Evolutionary conservation across 2,113 vertebrate species (phyloP), one percentile per base, ranked within the genome.

Genomic region (Hemiprocne comata): DNA sequence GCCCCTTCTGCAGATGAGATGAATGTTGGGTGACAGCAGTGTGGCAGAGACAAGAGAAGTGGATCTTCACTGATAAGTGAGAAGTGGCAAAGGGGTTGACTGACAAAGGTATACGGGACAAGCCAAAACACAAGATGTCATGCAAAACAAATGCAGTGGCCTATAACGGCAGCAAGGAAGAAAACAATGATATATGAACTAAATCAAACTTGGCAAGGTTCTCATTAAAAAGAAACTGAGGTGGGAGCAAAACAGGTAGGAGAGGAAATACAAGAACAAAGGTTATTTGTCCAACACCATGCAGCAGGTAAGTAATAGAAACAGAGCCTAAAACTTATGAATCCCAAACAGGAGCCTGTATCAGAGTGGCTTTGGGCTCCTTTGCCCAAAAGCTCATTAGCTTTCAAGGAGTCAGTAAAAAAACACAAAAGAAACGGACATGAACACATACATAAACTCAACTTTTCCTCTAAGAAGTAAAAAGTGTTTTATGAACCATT

Each of bases 391-490:
- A 85, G 42, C 66, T 54, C 51, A 15, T 58, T 36, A 44, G 17
- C 17, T 85, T 75, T 67, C 34, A 83, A 10, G n/a, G 26, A 36
- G 8, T 13, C 34, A 51, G 14, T 53, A 17, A 67, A 78, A 69
- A 11, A 48, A 72, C 12, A n/a, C 4, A 44, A 87, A 73, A 79
- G 23, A 66, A 93, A 67, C 42, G 62, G 42, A 18, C 6, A 26
- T 1, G 2, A 44, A 57, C 1, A 54, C 13, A 38, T 8, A 15
- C 1, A 54, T 9, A 28, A 74, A 84, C 31, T 0, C n/a, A 6
- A 9, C 10, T 70, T 87, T 64, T 26, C 9, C 7, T 57, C 70
- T 44, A 69, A 51, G 31, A 38, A 50, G 8, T 34, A 44, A 67
- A 44, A 64, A 40, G 8, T 46, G 9, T 9, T 70, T n/a, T 26